phyloP scores from a whole-genome alignment of 1,140 invertebrate species.

The Oryzaephilus surinamensis region DNA sequence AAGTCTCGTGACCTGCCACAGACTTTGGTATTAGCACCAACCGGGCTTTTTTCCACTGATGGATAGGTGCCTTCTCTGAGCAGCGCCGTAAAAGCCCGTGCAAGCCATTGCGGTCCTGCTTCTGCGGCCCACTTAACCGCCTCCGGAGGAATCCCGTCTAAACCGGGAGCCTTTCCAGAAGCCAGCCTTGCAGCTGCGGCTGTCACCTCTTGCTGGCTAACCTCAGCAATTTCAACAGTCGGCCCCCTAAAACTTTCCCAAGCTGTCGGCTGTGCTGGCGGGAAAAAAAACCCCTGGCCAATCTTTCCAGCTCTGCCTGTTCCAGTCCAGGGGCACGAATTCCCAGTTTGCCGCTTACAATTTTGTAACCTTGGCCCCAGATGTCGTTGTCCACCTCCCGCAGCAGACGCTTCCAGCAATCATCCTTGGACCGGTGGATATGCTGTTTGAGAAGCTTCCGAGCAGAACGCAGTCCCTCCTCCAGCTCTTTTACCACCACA shows the following conservation, averaged over 20 bases:
- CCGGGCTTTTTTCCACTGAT: slow-evolving; percentile 2
- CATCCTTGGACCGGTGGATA: slow-evolving; percentile 13
- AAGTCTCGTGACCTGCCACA: not conserved
- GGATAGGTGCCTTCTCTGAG: slow-evolving; percentile 1
- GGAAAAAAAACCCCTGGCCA: slow-evolving; percentile 10
- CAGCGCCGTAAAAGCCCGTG: not conserved
- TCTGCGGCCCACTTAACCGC: slow-evolving; percentile 3
- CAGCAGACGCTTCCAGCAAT: slow-evolving; percentile 16
- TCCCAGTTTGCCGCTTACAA: slow-evolving; percentile 16
- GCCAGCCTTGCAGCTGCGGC: slow-evolving; percentile 5
- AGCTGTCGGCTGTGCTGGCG: not conserved
- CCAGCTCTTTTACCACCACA: not conserved
- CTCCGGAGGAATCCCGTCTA: slow-evolving; percentile 12
- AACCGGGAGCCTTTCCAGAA: slow-evolving; percentile 14
- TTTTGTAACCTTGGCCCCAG: slow-evolving; percentile 24
- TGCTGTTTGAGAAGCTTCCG: slow-evolving; percentile 10
- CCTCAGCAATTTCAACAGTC: not conserved
- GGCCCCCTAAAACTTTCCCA: not conserved
- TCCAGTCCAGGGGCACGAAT: slow-evolving; percentile 3
- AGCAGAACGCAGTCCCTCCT: not conserved
- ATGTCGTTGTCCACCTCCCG: slow-evolving; percentile 20
- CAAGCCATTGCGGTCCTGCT: not conserved
- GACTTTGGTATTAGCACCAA: slow-evolving; percentile 3
- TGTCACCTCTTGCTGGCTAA: slow-evolving; percentile 12
- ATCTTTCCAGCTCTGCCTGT: not conserved